These are phyloP conservation scores for Camponotus pennsylvanicus DNA, from an alignment of 1,140 invertebrate species.

Conservation along the genomic window DNA sequence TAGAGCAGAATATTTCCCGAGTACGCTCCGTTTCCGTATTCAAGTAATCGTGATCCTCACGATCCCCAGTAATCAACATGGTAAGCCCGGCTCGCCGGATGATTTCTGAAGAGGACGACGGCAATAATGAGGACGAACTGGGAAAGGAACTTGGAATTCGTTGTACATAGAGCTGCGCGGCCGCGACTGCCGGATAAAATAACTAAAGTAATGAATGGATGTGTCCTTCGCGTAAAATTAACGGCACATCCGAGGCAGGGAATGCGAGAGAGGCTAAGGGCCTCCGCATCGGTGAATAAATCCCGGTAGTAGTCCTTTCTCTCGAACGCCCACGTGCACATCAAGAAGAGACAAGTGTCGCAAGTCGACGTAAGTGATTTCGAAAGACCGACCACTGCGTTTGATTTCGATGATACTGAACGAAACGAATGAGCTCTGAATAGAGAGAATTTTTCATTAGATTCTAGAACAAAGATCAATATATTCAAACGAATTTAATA, in stretches of 20 bases:
- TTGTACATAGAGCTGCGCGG: conserved; percentile 7
- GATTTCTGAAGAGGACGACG: conserved; percentile 64
- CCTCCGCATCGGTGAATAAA: background rate
- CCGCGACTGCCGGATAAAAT: background rate
- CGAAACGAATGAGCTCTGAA: background rate
- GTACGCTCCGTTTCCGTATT: conserved; percentile 40
- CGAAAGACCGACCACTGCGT: background rate
- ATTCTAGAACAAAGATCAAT: background rate
- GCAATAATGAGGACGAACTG: conserved; percentile 53
- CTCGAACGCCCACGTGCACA: background rate
- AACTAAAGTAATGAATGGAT: conserved; percentile 58
- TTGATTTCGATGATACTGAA: background rate
- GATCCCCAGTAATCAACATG: conserved; percentile 69
- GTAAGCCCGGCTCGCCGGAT: conserved; percentile 64
- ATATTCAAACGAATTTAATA: background rate
- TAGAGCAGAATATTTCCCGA: conserved; percentile 24
- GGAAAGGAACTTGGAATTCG: conserved; percentile 63
- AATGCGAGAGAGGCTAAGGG: conserved; percentile 35
- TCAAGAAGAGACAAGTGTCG: conserved; percentile 24
- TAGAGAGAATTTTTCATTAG: background rate
- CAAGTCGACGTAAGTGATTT: conserved; percentile 20
- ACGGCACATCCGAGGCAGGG: conserved; percentile 53
- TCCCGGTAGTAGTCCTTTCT: conserved; percentile 26
- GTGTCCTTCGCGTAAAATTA: conserved; percentile 65
- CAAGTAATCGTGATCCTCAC: conserved; percentile 34